phyloP scores from a whole-genome alignment of 2,888 invertebrate genomes.

The Microdon myrmicae region DNA sequence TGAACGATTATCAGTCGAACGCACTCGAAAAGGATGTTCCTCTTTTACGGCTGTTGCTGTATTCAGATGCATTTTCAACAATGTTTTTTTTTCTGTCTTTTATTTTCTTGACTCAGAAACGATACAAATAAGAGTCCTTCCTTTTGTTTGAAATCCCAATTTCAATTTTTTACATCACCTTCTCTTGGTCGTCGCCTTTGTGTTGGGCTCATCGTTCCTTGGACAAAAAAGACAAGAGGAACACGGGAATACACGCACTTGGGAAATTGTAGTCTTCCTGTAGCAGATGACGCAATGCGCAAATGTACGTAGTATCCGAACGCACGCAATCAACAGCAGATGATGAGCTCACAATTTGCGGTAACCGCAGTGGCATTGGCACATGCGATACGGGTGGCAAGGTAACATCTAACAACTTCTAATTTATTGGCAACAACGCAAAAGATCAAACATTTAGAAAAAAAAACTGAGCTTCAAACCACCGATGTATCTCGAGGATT shows the following conservation, averaged over 20 bases:
- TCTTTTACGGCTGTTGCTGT: no score
- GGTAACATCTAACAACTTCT: constrained; percentile 6
- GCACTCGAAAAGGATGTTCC: constrained; percentile 43
- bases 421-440: background rate
- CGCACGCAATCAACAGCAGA: constrained; percentile 45
- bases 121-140: constrained; percentile 44
- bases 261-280: constrained; percentile 47
- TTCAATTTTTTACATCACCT: no score
- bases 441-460: constrained; percentile 2
- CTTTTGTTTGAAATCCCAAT: constrained; percentile 27
- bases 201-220: constrained; percentile 6
- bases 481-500: constrained; percentile 22
- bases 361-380: constrained; percentile 37
- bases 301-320: constrained; percentile 15
- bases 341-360: constrained; percentile 36
- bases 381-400: constrained; percentile 50
- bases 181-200: no score
- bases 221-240: constrained; percentile 31
- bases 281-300: constrained; percentile 48
- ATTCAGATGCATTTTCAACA: constrained; percentile 14
- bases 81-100: no score
- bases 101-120: no score
- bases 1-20: constrained; percentile 45
- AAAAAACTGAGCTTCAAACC: constrained; percentile 13
- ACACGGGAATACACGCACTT: constrained; percentile 40